Base-by-base conservation (phyloP, 1,140 invertebrate species). In the Atta colombica region DNA sequence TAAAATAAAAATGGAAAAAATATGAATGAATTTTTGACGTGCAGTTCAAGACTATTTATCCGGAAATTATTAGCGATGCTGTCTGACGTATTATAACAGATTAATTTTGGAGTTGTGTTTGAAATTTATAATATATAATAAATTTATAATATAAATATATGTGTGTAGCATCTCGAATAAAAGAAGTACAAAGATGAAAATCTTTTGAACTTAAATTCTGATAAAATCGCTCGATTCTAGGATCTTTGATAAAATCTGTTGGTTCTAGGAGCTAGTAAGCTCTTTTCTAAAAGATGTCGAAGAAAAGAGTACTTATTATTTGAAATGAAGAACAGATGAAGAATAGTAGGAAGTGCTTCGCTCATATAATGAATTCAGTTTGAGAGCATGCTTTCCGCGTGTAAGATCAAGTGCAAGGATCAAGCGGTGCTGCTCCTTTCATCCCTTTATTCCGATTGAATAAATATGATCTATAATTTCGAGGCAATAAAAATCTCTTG, bases 311-410 rank as follows among this genome's bases (percentile, higher is more conserved):
- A 75, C 49, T 89, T 85, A 80, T 84, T 85, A 45, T 49, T 2
- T 49, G 7, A 77, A 61, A 88, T 85, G 58, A 55, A 18, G 51
- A 53, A 58, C 12, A n/a, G 28, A 58, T 49, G 31, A 25, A 45
- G 55, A 75, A 69, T 69, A n/a, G 10, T 28, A 63, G n/a, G 12
- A 60, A 60, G 66, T 28, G 14, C 28, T 74, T 12, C 18, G 65
- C 25, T 12, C 25, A 61, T 58, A 53, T 51, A 86, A 89, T 68
- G 69, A 89, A 89, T 88, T 89, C 81, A 60, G 75, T 86, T 86
- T 81, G 74, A 86, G 28, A 39, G 12, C 39, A 45, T 8, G 39
- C 53, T 25, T 51, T 58, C 12, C 51, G 18, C 63, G 31, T n/a
- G 39, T 45, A 45, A 45, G 39, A 45, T 45, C 39, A 45, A 45